These are phyloP conservation scores for Indicator maculatus DNA, from an alignment of 2,113 vertebrate species.

Conservation along the genomic window DNA sequence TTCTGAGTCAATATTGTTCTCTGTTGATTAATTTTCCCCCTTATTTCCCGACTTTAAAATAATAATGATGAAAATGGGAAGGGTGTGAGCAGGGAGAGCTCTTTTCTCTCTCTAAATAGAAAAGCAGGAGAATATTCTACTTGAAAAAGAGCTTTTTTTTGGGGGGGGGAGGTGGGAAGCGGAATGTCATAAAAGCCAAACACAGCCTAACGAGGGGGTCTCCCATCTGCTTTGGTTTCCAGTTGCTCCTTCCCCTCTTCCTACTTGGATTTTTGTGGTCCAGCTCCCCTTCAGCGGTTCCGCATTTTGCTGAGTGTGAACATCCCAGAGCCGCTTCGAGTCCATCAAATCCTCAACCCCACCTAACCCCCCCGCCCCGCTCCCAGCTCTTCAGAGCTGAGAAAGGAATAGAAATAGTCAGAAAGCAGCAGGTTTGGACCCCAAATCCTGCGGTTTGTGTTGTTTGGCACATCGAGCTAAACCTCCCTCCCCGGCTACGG, in stretches of 20 bases:
- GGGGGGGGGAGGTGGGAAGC: fast-evolving
- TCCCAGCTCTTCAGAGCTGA: no score
- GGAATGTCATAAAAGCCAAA: neutral
- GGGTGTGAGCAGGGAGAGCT: no score
- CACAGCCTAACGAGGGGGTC: neutral
- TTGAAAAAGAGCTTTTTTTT: neutral
- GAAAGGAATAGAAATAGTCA: neutral
- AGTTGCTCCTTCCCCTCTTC: neutral
- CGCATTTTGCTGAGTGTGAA: neutral
- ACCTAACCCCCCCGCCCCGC: no score
- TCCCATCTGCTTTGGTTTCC: neutral
- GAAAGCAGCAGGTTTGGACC: fast-evolving
- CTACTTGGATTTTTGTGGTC: constrained; percentile 21
- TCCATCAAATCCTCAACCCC: no score
- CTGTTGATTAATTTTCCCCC: neutral
- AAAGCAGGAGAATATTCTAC: neutral
- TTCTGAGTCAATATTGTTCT: neutral
- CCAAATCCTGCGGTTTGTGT: neutral
- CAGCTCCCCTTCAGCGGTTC: neutral
- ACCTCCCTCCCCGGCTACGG: neutral
- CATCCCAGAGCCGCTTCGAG: neutral
- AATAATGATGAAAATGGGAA: no score
- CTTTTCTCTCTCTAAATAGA: neutral
- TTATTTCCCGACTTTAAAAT: neutral
- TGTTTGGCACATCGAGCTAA: neutral